Conservation (phyloP, 2,113 vertebrate genomes). For the Castor canadensis region DNA sequence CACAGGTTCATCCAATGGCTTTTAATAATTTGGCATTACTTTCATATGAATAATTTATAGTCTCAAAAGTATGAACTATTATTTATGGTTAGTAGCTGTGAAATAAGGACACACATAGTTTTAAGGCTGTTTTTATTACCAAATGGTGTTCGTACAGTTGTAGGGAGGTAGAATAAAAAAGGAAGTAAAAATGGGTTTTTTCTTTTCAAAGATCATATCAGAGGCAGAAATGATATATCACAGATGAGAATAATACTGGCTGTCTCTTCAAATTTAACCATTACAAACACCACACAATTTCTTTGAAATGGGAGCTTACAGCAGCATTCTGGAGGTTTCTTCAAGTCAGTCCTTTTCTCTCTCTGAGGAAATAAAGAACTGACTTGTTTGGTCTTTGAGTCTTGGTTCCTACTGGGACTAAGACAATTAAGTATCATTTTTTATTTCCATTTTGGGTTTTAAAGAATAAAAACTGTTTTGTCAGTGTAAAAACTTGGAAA, state of each 20-base stretch:
- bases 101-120: conserved; percentile 60
- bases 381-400: conserved; percentile 63
- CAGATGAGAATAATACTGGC: conserved; percentile 75
- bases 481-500: conserved; percentile 38
- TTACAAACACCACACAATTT: conserved; percentile 64
- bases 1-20: conserved; percentile 51
- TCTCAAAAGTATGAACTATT: conserved; percentile 57
- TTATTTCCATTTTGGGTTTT: conserved; percentile 63
- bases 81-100: conserved; percentile 66
- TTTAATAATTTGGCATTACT: conserved; percentile 76
- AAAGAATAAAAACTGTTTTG: conserved; percentile 54
- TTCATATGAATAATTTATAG: conserved; percentile 74
- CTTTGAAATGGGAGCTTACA: conserved; percentile 70
- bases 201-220: conserved; percentile 69
- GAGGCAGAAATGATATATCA: conserved; percentile 73
- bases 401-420: conserved; percentile 47
- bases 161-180: conserved; percentile 68
- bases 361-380: conserved; percentile 67
- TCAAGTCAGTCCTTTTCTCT: conserved; percentile 60
- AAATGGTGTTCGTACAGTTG: conserved; percentile 22
- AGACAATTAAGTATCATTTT: conserved; percentile 63
- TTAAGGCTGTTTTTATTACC: conserved; percentile 61
- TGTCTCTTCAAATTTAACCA: conserved; percentile 78
- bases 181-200: conserved; percentile 58
- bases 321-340: conserved; percentile 54